A percentile compares a stretch with the other conserved stretches of the same genome.
Evolutionary conservation across 2,797 vertebrate species (phyloP).

Genomic region (Mormyrus proboscirostris): DNA sequence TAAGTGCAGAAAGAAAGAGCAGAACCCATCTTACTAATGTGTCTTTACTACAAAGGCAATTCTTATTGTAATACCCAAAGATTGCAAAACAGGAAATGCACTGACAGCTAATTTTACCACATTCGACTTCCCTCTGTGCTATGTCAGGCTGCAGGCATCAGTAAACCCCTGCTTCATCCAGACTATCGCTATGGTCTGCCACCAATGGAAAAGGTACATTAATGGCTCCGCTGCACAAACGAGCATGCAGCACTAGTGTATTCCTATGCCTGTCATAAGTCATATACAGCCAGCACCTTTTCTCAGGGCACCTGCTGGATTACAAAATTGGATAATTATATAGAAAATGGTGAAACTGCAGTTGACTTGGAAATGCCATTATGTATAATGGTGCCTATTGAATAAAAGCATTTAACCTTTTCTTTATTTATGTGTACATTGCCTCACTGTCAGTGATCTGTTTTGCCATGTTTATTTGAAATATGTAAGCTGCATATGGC

Average conservation of each 20-base stretch:
- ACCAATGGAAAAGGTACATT: not conserved
- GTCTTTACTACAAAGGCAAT: not conserved
- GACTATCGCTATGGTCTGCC: not conserved
- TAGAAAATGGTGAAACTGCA: conserved; percentile 37
- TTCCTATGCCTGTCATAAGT: conserved; percentile 30
- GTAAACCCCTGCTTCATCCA: not conserved
- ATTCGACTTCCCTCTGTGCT: not conserved
- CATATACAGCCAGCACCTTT: conserved; percentile 24
- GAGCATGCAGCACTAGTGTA: not conserved
- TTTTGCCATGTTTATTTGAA: conserved; percentile 34
- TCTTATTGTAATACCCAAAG: not conserved
- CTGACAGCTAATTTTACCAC: not conserved
- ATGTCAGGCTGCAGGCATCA: not conserved
- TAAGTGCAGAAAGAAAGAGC: not conserved
- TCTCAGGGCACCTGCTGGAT: conserved; percentile 39
- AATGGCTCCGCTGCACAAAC: not conserved
- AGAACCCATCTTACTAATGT: not conserved
- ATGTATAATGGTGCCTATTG: conserved; percentile 43
- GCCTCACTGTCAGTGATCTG: conserved; percentile 26
- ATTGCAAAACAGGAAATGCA: not conserved
- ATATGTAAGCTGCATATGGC: conserved; percentile 32
- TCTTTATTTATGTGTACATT: conserved; percentile 34
- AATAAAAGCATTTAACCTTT: conserved; percentile 38
- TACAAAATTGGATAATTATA: conserved; percentile 40
- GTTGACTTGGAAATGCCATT: conserved; percentile 35